These are phyloP conservation scores for Hycleus phaleratus DNA, from an alignment of 1,140 invertebrate genomes.

Conservation along the genomic window DNA sequence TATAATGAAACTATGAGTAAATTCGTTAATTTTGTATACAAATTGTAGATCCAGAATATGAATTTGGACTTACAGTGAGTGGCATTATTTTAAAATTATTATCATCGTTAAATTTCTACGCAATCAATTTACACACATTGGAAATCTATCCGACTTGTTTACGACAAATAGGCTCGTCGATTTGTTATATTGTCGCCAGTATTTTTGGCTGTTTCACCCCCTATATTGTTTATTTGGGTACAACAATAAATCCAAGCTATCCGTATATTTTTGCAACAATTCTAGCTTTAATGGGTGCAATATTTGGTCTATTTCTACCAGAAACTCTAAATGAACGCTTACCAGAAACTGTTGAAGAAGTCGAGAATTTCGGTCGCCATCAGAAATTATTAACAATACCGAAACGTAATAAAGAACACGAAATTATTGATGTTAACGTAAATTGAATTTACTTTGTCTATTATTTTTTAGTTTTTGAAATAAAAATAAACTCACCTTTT, in stretches of 20 bases:
- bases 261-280: slow-evolving; percentile 51
- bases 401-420: too few species aligned
- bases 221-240: slow-evolving; percentile 57
- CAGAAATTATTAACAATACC: too few species aligned
- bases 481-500: too few species aligned
- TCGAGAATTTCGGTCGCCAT: slow-evolving; percentile 47
- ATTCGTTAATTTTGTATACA: background rate
- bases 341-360: slow-evolving; percentile 63
- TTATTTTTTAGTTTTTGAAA: too few species aligned
- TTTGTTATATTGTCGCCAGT: slow-evolving; percentile 53
- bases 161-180: slow-evolving; percentile 55
- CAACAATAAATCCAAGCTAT: slow-evolving; percentile 23
- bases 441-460: too few species aligned
- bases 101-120: slow-evolving; percentile 36
- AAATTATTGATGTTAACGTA: too few species aligned
- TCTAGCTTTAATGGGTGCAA: slow-evolving; percentile 48
- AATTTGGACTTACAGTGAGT: background rate
- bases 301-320: slow-evolving; percentile 54
- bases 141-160: slow-evolving; percentile 63
- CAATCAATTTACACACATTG: slow-evolving; percentile 55
- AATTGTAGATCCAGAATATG: background rate
- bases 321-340: slow-evolving; percentile 62
- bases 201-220: slow-evolving; percentile 55
- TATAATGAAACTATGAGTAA: background rate
- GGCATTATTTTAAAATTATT: slow-evolving; percentile 4